Percentiles rank a stretch among this genome's conserved stretches.
Evolutionary conservation across 1,140 invertebrate species (phyloP).

Genomic region (Helicoverpa armigera): DNA sequence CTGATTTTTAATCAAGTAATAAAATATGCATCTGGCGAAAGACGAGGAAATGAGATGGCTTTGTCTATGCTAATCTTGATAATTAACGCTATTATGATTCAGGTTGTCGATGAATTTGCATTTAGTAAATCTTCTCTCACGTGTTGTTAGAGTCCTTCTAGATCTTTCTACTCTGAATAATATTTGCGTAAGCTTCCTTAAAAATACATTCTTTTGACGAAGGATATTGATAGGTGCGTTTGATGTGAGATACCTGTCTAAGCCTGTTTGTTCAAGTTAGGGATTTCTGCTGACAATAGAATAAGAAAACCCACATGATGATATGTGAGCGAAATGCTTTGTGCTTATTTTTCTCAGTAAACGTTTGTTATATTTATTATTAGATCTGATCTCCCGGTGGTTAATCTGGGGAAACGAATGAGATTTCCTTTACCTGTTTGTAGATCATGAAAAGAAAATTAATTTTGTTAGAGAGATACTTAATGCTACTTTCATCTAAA

Average conservation of each 20-base stretch:
- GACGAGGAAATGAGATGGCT: not conserved
- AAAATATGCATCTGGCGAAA: slow-evolving; percentile 35
- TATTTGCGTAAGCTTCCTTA: slow-evolving; percentile 13
- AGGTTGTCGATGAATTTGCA: slow-evolving; percentile 4
- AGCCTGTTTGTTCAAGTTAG: slow-evolving; percentile 41
- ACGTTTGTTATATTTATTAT: slow-evolving; percentile 43
- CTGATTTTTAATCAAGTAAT: slow-evolving; percentile 39
- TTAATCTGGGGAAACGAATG: not conserved
- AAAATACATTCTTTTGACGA: slow-evolving; percentile 19
- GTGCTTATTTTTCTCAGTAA: slow-evolving; percentile 34
- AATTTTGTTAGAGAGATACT: not conserved
- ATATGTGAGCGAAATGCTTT: slow-evolving; percentile 15
- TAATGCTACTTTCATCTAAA: not conserved
- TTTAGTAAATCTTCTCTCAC: not conserved
- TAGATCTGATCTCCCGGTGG: not conserved
- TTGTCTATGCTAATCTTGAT: slow-evolving; percentile 9
- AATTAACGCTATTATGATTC: slow-evolving; percentile 26
- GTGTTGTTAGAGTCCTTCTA: not conserved
- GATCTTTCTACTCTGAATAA: not conserved
- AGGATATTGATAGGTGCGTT: slow-evolving; percentile 25
- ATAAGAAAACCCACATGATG: slow-evolving; percentile 35
- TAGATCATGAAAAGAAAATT: not conserved
- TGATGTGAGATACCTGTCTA: slow-evolving; percentile 40
- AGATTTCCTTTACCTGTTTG: slow-evolving; percentile 1
- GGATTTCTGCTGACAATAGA: slow-evolving; percentile 44